Evolutionary conservation across 2,888 invertebrate species (phyloP), one percentile per base, ranked within the genome.

Genomic region (Apodemia mormo): DNA sequence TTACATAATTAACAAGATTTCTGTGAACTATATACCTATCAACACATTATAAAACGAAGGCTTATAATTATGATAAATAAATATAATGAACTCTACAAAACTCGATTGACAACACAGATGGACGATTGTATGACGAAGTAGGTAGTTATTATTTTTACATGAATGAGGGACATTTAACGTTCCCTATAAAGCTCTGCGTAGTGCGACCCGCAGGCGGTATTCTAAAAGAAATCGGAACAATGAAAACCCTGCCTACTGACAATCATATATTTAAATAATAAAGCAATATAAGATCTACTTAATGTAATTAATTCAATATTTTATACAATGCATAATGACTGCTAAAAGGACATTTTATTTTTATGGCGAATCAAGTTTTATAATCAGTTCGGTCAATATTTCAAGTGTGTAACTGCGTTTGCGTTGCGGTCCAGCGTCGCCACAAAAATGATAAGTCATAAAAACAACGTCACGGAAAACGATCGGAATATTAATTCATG

Each of bases 401-500:
- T 89, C 84, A 87, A 84, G 82, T 76, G 75, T 77, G 81, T 80
- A 80, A 82, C 82, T 85, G 87, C 83, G 85, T 82, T 79, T 79
- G 84, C 76, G 78, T 76, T 77, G 79, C 80, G 78, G 78, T 80
- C 82, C 83, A 80, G 85, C 84, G 84, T 87, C 88, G 85, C 88
- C 89, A 92, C 92, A 90, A 88, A 92, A 92, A 92, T 92, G 91
- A 93, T 91, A 92, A 92, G 82, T 93, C 92, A 92, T 93, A 93
- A 93, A 93, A 92, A 91, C 85, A 86, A 91, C 92, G 92, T 93
- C 92, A 93, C 91, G 83, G 88, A 91, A 89, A 92, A 92, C 92
- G 93, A 90, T 91, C 90, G 85, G 93, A 92, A 93, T 93, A 93
- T 93, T 92, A 93, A 93, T 93, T 92, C 89, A 85, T 87, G 91